A percentile compares a stretch with the other conserved stretches of the same genome.
These are phyloP conservation scores for Drosophila trapezifrons DNA, from an alignment of 1,140 invertebrate genomes.

Conservation along the genomic window DNA sequence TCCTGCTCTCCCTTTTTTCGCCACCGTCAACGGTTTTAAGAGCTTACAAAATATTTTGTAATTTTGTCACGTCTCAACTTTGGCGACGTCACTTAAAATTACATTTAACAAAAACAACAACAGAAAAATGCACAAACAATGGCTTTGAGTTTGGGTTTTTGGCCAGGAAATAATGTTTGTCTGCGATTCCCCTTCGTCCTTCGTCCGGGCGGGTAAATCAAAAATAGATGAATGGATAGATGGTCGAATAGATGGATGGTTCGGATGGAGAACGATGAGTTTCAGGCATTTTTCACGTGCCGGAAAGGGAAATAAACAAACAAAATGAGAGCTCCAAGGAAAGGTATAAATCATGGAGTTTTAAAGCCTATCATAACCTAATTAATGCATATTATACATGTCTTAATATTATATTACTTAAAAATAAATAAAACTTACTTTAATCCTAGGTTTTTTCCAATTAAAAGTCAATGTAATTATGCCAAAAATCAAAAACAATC, in stretches of 20 bases:
- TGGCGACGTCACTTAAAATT: conserved; percentile 77
- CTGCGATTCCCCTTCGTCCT: conserved; percentile 46
- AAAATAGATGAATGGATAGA: conserved; percentile 61
- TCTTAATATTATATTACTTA: not conserved
- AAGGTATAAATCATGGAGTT: not conserved
- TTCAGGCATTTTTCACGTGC: not conserved
- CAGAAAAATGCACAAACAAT: conserved; percentile 31
- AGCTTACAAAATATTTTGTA: conserved; percentile 79
- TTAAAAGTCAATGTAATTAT: not conserved
- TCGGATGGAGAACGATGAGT: not conserved
- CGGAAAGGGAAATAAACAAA: conserved; percentile 4
- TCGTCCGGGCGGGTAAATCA: conserved; percentile 47
- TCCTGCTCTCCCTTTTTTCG: conserved; percentile 48
- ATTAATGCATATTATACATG: not conserved
- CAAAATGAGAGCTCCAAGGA: no score
- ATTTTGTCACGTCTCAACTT: conserved; percentile 82
- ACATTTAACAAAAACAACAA: conserved; percentile 60
- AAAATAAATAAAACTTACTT: no score
- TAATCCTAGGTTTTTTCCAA: not conserved
- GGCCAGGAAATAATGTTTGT: conserved; percentile 67
- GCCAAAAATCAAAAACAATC: not conserved
- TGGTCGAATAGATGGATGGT: conserved; percentile 13
- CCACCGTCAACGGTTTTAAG: conserved; percentile 72
- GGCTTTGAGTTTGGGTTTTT: not conserved
- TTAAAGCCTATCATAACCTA: not conserved